phyloP scores from a whole-genome alignment of 2,113 vertebrate species.

The Scalopus aquaticus region DNA sequence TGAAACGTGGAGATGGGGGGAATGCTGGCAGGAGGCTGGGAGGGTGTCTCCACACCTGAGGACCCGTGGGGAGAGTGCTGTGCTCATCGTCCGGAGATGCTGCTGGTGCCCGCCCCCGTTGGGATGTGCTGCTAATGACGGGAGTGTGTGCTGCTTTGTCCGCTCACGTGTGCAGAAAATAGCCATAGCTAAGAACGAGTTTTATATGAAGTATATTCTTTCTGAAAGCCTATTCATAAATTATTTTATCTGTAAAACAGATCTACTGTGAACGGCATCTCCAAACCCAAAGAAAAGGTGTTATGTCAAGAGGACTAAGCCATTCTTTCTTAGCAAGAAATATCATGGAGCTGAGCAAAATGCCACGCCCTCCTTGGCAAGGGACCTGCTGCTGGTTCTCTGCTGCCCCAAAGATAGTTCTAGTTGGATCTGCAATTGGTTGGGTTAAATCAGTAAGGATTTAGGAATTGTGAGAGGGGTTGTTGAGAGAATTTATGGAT shows the following conservation, averaged over 20 bases:
- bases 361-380: neutral
- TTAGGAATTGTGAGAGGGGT: neutral
- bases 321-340: neutral
- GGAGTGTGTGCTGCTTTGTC: neutral
- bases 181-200: neutral
- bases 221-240: neutral
- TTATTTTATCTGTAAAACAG: neutral
- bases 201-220: constrained; percentile 14
- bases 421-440: neutral
- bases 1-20: neutral
- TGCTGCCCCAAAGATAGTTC: neutral
- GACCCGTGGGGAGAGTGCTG: neutral
- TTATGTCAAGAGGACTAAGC: neutral
- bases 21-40: neutral
- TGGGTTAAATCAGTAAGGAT: neutral
- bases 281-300: neutral
- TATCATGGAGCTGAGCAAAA: neutral
- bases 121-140: neutral
- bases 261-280: neutral
- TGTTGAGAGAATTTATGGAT: neutral
- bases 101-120: neutral
- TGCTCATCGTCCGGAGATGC: neutral
- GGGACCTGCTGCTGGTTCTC: neutral
- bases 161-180: neutral
- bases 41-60: neutral